Conservation (phyloP, 2,888 invertebrate species). For the Athalia cordata region DNA sequence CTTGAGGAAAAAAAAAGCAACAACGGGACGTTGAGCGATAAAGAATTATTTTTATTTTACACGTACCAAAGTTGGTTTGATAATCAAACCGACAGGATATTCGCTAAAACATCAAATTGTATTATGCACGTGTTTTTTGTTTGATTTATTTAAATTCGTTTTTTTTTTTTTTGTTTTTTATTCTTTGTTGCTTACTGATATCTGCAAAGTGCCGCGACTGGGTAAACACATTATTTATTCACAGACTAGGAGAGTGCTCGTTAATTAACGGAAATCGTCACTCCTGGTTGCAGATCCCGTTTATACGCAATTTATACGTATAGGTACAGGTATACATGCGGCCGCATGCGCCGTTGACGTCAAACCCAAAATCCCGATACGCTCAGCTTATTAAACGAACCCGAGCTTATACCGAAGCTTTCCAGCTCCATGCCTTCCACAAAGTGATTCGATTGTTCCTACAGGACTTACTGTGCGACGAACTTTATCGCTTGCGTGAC, state of each 20-base stretch:
- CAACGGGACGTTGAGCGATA: too few relatives aligned
- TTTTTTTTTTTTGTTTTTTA: neutral
- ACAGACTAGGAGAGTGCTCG: slow-evolving; percentile 36
- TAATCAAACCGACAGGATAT: too few relatives aligned
- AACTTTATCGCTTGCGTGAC: too few relatives aligned
- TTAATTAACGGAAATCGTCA: slow-evolving; percentile 43
- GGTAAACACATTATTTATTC: slow-evolving; percentile 43
- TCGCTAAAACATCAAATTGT: too few relatives aligned
- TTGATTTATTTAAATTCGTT: neutral
- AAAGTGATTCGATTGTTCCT: neutral
- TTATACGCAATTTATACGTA: too few relatives aligned
- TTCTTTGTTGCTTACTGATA: neutral
- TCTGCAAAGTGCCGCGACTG: slow-evolving; percentile 4
- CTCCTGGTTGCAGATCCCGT: neutral
- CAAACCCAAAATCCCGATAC: neutral
- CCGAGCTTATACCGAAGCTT: neutral
- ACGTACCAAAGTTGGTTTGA: too few relatives aligned
- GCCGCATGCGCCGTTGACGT: neutral
- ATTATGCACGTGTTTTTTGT: too few relatives aligned
- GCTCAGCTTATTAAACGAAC: slow-evolving; percentile 11
- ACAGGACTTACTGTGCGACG: too few relatives aligned
- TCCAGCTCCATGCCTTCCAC: neutral
- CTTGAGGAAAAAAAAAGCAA: too few relatives aligned
- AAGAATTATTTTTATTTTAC: too few relatives aligned
- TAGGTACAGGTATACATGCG: too few relatives aligned